A percentile compares a stretch with the other conserved stretches of the same genome.
phyloP scores from a whole-genome alignment of 2,797 vertebrate species.

The Hippocampus kuda region DNA sequence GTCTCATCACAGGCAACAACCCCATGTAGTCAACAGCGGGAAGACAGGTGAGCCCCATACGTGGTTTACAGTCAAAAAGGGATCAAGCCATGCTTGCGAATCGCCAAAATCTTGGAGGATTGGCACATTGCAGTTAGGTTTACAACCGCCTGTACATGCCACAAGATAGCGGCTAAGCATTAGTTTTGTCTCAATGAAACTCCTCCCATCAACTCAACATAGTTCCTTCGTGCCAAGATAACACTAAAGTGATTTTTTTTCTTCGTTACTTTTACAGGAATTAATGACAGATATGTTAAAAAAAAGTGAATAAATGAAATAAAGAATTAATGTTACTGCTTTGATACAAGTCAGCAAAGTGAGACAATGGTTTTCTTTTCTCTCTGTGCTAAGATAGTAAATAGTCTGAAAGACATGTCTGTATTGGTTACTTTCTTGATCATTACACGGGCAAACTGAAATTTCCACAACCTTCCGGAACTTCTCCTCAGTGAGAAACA shows the following conservation, averaged over 20 bases:
- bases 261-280: neutral
- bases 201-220: neutral
- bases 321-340: too few relatives aligned
- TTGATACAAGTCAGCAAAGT: too few relatives aligned
- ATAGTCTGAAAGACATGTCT: too few relatives aligned
- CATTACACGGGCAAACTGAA: too few relatives aligned
- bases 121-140: neutral
- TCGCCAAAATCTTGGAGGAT: neutral
- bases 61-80: neutral
- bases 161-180: neutral
- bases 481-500: too few relatives aligned
- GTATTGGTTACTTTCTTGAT: too few relatives aligned
- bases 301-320: too few relatives aligned
- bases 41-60: slow-evolving; percentile 72
- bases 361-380: too few relatives aligned
- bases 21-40: slow-evolving; percentile 46
- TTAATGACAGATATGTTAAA: too few relatives aligned
- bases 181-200: neutral
- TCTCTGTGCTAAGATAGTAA: too few relatives aligned
- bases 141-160: neutral
- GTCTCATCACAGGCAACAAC: slow-evolving; percentile 54
- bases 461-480: too few relatives aligned
- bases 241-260: neutral
- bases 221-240: neutral
- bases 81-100: neutral